These are phyloP conservation scores for Mustela lutreola DNA, from an alignment of 2,113 vertebrate species.

Conservation along the genomic window DNA sequence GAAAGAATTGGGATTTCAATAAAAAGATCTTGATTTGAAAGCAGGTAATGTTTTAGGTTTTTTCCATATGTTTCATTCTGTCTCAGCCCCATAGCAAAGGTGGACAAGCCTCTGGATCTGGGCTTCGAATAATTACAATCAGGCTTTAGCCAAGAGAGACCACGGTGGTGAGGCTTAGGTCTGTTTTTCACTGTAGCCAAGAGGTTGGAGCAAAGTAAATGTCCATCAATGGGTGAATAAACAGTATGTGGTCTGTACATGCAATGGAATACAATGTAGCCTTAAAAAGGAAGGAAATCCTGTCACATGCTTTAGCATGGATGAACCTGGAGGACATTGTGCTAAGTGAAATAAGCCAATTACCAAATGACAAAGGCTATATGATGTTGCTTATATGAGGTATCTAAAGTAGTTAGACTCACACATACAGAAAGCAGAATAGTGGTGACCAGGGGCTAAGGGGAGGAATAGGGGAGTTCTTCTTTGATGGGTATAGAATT, in stretches of 20 bases:
- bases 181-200: neutral
- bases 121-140: neutral
- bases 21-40: neutral
- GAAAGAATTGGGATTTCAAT: neutral
- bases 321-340: neutral
- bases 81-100: neutral
- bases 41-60: neutral
- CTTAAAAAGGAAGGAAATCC: neutral
- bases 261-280: neutral
- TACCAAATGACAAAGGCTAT: neutral
- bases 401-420: neutral
- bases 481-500: neutral
- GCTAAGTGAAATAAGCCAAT: neutral
- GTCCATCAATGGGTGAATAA: neutral
- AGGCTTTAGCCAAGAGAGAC: neutral
- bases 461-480: neutral
- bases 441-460: neutral
- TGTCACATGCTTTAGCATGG: neutral
- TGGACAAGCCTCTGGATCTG: neutral
- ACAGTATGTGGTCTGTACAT: neutral
- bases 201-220: neutral
- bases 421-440: neutral
- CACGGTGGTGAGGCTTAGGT: neutral
- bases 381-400: neutral
- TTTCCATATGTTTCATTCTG: neutral